These are phyloP conservation scores for Gerris lacustris DNA, from an alignment of 2,888 invertebrate genomes.

Conservation along the genomic window DNA sequence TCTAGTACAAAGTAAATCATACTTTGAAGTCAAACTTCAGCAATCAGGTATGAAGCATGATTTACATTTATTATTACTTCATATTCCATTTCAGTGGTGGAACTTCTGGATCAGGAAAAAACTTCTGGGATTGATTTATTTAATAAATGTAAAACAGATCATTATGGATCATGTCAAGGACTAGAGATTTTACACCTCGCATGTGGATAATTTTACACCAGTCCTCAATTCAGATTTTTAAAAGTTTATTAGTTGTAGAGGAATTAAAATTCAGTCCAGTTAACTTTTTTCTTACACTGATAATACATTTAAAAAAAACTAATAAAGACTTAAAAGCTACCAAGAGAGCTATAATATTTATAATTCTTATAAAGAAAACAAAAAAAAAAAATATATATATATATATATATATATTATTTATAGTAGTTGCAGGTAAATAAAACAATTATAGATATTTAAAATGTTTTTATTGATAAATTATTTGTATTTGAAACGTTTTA, in stretches of 20 bases:
- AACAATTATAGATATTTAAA: no score
- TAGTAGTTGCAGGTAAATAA: no score
- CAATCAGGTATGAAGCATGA: conserved; percentile 55
- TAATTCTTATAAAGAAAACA: no score
- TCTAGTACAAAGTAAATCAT: conserved; percentile 90
- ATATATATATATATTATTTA: no score
- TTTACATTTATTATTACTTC: background rate
- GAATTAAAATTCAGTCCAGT: background rate
- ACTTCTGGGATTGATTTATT: background rate
- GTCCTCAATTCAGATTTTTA: no score
- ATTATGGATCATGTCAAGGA: background rate
- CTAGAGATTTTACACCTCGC: background rate
- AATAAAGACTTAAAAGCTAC: no score
- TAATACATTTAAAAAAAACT: no score
- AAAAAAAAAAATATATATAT: no score
- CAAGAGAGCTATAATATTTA: no score
- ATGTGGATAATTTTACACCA: no score
- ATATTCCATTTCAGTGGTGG: background rate
- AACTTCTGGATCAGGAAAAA: background rate
- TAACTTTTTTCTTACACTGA: background rate
- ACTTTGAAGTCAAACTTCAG: conserved; percentile 95
- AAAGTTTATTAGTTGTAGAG: background rate
- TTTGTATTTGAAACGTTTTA: no score
- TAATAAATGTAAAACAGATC: background rate
- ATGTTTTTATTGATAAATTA: no score